Base-by-base conservation (phyloP, 2,113 vertebrate genomes). In the Ciconia maguari region DNA sequence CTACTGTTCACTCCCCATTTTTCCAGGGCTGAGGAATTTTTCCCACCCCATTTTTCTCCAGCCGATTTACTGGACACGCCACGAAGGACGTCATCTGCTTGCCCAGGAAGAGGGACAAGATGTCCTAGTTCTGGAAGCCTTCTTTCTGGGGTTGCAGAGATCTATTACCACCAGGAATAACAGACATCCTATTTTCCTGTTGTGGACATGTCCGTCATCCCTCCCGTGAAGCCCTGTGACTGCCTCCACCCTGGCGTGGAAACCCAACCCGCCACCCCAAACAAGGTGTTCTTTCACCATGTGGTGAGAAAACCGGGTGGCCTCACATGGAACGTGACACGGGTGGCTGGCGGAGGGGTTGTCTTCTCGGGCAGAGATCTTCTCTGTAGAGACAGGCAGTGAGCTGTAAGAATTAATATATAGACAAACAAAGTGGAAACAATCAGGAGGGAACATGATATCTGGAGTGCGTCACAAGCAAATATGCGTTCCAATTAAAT, bases 371-470 rank as follows among this genome's bases (percentile, higher is more conserved):
- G 70, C 71, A 80, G 90, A 83, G 79, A 60, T 57, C 41, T 82
- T 57, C 76, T 89, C 46, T 72, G 79, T 55, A 86, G 90, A 93
- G 74, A 76, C 20, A 82, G 76, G 92, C 94, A 95, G 41, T 80
- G 91, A 96, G 84, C 90, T 93, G 94, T 85, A 94, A 94, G 70
- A 74, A 83, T 91, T 96, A 93, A 95, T 95, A 89, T 52, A 70
- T 70, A 76, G 66, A 71, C 86, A 95, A 97, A 97, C 83, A 93
- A 61, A 86, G 77, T 85, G 94, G 86, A 95, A 95, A 79, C 44
- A 44, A 92, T 85, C 95, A 94, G 87, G 76, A 83, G 74, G 86
- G 91, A 97, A 95, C 94, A 57, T 77, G 93, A 97, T 95, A 88
- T 64, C 91, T 55, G 44, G 87, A 86, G 88, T 93, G 93, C 91